Conservation (phyloP, 2,888 invertebrate genomes). For the Prosapia bicincta region DNA sequence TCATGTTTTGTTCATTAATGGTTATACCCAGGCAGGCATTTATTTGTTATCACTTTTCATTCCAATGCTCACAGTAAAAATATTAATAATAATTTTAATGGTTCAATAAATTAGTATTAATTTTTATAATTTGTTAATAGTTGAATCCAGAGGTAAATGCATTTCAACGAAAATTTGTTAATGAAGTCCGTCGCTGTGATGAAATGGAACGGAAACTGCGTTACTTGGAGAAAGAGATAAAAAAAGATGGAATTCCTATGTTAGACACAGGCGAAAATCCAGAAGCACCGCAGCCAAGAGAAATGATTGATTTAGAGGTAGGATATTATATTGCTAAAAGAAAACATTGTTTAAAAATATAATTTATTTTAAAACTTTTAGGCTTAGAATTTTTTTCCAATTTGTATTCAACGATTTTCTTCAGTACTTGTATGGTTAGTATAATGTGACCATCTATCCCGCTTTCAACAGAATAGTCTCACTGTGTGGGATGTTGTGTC, state of each 20-base stretch:
- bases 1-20: too few species aligned
- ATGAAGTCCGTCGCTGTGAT: slow-evolving; percentile 95
- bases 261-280: slow-evolving; percentile 97
- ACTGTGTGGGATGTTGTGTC: too few species aligned
- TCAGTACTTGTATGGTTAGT: too few species aligned
- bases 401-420: too few species aligned
- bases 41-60: too few species aligned
- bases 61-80: neutral
- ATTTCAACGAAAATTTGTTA: slow-evolving; percentile 97
- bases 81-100: neutral
- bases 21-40: too few species aligned
- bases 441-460: too few species aligned
- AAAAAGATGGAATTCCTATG: slow-evolving; percentile 96
- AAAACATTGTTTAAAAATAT: too few species aligned
- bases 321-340: too few species aligned
- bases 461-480: too few species aligned
- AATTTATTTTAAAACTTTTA: too few species aligned
- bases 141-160: slow-evolving; percentile 96
- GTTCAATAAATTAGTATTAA: neutral
- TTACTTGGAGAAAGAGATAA: slow-evolving; percentile 95
- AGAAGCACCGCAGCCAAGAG: slow-evolving; percentile 97
- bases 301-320: slow-evolving; percentile 98
- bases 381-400: too few species aligned
- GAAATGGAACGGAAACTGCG: slow-evolving; percentile 98
- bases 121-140: slow-evolving; percentile 51